A percentile compares a stretch with the other conserved stretches of the same genome.
phyloP scores from a whole-genome alignment of 2,888 invertebrate species.

The Diarsia brunnea region DNA sequence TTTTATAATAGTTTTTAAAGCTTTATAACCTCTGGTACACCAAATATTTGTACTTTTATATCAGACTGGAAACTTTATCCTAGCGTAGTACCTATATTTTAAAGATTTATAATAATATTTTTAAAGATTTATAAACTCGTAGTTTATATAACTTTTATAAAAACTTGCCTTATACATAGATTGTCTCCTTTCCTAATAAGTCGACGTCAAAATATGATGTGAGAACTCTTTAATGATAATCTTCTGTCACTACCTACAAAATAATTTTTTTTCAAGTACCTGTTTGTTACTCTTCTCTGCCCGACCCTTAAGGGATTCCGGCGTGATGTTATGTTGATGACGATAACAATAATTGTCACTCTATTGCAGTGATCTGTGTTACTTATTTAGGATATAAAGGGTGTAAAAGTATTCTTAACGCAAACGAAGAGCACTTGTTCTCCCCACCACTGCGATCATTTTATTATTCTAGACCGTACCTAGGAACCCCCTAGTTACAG shows the following conservation, averaged over 20 bases:
- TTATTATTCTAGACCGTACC: too few species aligned
- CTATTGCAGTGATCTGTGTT: not conserved
- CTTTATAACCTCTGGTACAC: not conserved
- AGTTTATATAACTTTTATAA: not conserved
- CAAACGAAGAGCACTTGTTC: too few species aligned
- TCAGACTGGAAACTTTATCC: slow-evolving; percentile 19
- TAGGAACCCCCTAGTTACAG: too few species aligned
- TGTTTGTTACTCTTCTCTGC: not conserved
- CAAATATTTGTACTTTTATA: slow-evolving; percentile 3
- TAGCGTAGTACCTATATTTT: slow-evolving; percentile 2
- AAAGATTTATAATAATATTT: too few species aligned
- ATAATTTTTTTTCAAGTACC: too few species aligned
- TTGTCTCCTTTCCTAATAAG: not conserved
- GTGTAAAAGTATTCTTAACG: too few species aligned
- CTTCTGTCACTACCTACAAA: not conserved
- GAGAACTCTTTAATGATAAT: too few species aligned
- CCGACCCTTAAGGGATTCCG: not conserved
- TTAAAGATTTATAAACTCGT: not conserved
- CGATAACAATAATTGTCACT: not conserved
- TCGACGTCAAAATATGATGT: not conserved
- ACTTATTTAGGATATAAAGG: not conserved
- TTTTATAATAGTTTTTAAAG: not conserved
- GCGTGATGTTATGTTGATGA: not conserved
- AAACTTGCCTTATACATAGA: not conserved
- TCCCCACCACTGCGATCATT: too few species aligned